Evolutionary conservation across 2,888 invertebrate genomes (phyloP), one percentile per base, ranked within the genome.

Genomic region (Octonoba sinensis): DNA sequence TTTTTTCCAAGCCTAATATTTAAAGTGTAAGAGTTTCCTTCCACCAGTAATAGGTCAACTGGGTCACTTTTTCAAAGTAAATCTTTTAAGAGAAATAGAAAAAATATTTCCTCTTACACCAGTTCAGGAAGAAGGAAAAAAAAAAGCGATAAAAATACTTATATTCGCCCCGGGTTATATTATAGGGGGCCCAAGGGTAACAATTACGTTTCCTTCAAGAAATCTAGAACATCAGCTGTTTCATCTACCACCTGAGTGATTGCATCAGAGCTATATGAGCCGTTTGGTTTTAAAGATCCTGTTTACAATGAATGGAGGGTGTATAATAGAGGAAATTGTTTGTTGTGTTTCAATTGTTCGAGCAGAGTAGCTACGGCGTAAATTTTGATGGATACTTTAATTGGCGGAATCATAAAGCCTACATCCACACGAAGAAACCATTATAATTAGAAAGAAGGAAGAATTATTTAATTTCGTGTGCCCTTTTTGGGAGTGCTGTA

Each of bases 181-280:
- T 27, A 27, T 51, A 60, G 60, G 71, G 76, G 72, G 72, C 71
- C 72, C 72, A 67, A 49, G 66, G 78, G 78, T 66, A 66, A 15
- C 20, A 2, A 66, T 51, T 57, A 72, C 60, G 59, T 72, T 78
- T 78, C 78, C 78, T 78, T 78, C 72, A 72, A 46, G 22, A 27
- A 54, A 78, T 59, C 59, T 72, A 59, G 78, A 78, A 66, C 78
- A 65, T 18, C 36, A 18, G 15, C 16, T 54, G 18, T 36, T 11
- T 24, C 20, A 60, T 20, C 18, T 22, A 12, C 20, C 56, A 64
- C 65, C 57, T 16, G 18, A 12, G 44, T 22, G 27, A 57, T 78
- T 64, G 49, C 65, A 36, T 49, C 57, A 57, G 3, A 16, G 11
- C 18, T 15, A 16, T 2, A 22, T 13, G 62, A 18, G 49, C 51